Evolutionary conservation across 1,140 invertebrate genomes (phyloP).

Genomic region (Drusus annulatus): DNA sequence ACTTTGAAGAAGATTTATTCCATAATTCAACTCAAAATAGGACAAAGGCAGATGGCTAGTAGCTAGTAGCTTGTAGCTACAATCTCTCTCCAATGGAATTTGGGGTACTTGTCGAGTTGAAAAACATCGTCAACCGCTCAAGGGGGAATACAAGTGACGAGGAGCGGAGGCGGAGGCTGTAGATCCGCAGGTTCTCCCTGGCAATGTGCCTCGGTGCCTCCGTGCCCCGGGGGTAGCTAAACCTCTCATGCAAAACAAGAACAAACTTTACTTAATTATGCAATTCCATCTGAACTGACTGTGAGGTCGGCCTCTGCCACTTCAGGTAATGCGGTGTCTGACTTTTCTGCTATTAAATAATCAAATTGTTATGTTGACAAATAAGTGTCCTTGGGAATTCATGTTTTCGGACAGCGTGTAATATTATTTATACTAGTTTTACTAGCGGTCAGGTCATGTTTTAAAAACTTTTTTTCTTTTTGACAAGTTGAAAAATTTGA

Average conservation of each 20-base stretch:
- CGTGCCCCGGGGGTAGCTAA: constrained; percentile 21
- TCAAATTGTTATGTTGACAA: not conserved
- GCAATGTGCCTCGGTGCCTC: not conserved
- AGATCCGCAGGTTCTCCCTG: constrained; percentile 11
- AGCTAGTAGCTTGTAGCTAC: too few species aligned
- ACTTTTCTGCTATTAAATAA: constrained; percentile 6
- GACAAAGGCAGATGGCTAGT: too few species aligned
- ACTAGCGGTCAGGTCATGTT: too few species aligned
- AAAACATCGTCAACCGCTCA: constrained; percentile 38
- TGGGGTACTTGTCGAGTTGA: constrained; percentile 43
- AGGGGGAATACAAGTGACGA: constrained; percentile 33
- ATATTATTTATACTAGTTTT: too few species aligned
- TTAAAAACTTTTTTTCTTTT: too few species aligned
- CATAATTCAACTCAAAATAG: too few species aligned
- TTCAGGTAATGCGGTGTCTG: constrained; percentile 44
- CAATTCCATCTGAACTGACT: constrained; percentile 55
- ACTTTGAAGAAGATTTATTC: too few species aligned
- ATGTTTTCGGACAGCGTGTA: not conserved
- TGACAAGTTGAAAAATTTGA: too few species aligned
- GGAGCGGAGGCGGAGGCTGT: not conserved
- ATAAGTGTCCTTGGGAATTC: not conserved
- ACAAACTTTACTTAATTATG: constrained; percentile 58
- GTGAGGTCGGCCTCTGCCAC: constrained; percentile 36
- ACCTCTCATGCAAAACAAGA: constrained; percentile 53
- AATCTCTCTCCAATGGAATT: constrained; percentile 15